Conservation (phyloP, 2,113 vertebrate genomes). For the Coreoperca whiteheadi region DNA sequence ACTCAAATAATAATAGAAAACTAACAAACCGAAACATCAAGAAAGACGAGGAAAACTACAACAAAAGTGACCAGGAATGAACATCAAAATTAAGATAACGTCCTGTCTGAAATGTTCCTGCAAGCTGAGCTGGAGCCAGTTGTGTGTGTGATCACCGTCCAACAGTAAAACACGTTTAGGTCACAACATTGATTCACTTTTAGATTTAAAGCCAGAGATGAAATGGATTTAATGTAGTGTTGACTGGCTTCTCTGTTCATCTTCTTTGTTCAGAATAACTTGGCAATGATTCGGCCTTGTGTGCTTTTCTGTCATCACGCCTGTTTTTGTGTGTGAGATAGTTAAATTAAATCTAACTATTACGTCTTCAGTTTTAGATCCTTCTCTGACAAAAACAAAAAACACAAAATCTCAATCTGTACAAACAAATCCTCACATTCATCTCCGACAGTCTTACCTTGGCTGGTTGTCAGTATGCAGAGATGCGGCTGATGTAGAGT, state of each 20-base stretch:
- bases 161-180: background rate
- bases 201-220: background rate
- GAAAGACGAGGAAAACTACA: no score
- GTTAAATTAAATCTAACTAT: background rate
- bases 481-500: conserved; percentile 46
- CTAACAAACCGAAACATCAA: background rate
- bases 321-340: background rate
- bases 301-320: background rate
- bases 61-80: background rate
- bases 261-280: background rate
- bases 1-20: background rate
- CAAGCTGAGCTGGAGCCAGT: background rate
- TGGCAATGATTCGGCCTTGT: background rate
- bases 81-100: background rate
- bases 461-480: background rate
- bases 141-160: background rate
- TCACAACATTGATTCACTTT: background rate
- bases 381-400: background rate
- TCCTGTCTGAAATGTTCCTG: background rate
- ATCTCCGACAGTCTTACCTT: conserved; percentile 64
- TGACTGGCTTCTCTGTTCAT: background rate
- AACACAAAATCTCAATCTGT: background rate
- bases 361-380: background rate
- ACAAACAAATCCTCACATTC: background rate
- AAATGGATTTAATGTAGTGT: background rate